These are phyloP conservation scores for Elysia crispata DNA, from an alignment of 2,888 invertebrate genomes.

Conservation along the genomic window DNA sequence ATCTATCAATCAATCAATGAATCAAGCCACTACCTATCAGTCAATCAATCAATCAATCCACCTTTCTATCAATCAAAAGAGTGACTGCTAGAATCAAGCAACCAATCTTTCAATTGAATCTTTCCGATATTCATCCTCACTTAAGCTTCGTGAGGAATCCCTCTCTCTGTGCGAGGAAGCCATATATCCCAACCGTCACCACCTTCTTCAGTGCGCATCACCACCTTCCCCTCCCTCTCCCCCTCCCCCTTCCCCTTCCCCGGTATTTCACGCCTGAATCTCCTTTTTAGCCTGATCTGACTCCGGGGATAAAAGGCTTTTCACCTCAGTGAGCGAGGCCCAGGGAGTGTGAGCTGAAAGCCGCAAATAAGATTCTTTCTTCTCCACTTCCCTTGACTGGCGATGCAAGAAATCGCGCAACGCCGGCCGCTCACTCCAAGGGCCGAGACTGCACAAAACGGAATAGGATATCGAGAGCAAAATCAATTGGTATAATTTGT, in stretches of 20 bases:
- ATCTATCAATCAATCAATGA: background rate
- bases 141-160: conserved; percentile 7
- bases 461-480: too few relatives aligned
- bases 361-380: background rate
- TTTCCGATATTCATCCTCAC: background rate
- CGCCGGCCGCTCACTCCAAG: too few relatives aligned
- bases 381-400: too few relatives aligned
- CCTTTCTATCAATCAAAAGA: too few relatives aligned
- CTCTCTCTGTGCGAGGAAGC: conserved; percentile 19
- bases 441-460: too few relatives aligned
- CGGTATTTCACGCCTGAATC: too few relatives aligned
- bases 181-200: background rate
- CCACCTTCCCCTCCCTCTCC: conserved; percentile 1
- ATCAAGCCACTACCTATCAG: too few relatives aligned
- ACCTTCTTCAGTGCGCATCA: background rate
- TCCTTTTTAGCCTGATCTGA: background rate
- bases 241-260: conserved; percentile 2
- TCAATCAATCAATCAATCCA: too few relatives aligned
- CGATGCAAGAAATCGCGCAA: too few relatives aligned
- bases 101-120: background rate
- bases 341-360: background rate
- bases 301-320: background rate
- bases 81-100: too few relatives aligned
- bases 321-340: background rate
- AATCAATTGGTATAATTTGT: too few relatives aligned